Base-by-base conservation (phyloP, 2,797 vertebrate genomes). In the Limosa lapponica region DNA sequence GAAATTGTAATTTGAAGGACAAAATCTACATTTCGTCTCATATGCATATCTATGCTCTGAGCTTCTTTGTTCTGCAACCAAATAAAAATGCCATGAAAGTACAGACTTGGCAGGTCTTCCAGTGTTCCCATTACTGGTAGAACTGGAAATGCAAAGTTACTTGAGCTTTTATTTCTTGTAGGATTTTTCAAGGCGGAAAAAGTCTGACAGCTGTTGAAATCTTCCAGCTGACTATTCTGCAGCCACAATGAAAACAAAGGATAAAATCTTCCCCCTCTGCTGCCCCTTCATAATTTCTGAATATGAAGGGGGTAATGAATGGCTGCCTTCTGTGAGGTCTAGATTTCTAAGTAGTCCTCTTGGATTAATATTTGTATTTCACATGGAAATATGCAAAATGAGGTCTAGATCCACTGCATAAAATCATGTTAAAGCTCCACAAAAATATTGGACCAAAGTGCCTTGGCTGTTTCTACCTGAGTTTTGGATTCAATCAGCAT, bases 1-100 rank as follows among this genome's bases (percentile, higher is more conserved):
- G 51, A 79, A 91, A 91, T 65, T 94, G n/a, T 81, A 91, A 86
- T 83, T 54, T 65, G 34, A 91, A 94, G 79, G 82, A 82, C 61
- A 81, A 87, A 85, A 83, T 85, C 67, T 89, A 25, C 58, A 75
- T 73, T 90, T 80, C 17, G 30, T 57, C 48, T 88, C 65, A 43
- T 59, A 86, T 49, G 36, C 11, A 10, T 83, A 71, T 46, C 27
- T 34, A 16, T 80, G 17, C 4, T 61, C 28, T 43, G 52, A 77
- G 24, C 7, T 67, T 71, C 52, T 85, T 88, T 92, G 24, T 65
- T 90, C n/a, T 78, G 37, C 41, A 86, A 57, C 36, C 41, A 87
- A 87, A 85, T 65, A 61, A 73, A 92, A 92, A 55, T 22, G 6
- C 15, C 2, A 4, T 43, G 34, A 52, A 87, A 77, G 11, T 49